Conservation (phyloP, 2,113 vertebrate genomes). For the Mola mola region DNA sequence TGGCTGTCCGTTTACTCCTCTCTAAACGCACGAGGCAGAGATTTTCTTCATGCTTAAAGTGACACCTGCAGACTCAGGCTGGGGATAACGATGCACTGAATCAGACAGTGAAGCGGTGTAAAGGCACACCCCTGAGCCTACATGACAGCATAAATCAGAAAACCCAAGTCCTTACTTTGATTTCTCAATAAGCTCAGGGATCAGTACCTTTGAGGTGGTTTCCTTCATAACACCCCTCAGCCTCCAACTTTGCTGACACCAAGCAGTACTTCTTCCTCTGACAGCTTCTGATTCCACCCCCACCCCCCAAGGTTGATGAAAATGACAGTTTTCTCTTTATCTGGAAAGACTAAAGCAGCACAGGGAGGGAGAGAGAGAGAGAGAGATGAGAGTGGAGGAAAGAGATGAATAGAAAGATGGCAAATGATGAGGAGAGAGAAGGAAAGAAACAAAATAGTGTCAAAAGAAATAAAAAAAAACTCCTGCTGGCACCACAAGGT, state of each 20-base stretch:
- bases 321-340: slow-evolving; percentile 25
- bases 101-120: slow-evolving; percentile 28
- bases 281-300: slow-evolving; percentile 54
- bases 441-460: slow-evolving; percentile 20
- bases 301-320: slow-evolving; percentile 31
- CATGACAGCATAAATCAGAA: slow-evolving; percentile 53
- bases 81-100: slow-evolving; percentile 47
- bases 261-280: slow-evolving; percentile 29
- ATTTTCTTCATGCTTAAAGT: slow-evolving; percentile 49
- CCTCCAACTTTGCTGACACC: slow-evolving; percentile 20
- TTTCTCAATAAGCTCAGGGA: slow-evolving; percentile 49
- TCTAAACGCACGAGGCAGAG: slow-evolving; percentile 8
- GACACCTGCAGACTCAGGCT: slow-evolving; percentile 58
- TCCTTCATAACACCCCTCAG: slow-evolving; percentile 11
- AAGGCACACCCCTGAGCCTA: slow-evolving; percentile 20
- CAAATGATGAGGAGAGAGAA: slow-evolving; percentile 4
- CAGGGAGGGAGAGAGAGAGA: not conserved
- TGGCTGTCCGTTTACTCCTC: slow-evolving; percentile 20
- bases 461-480: slow-evolving; percentile 45
- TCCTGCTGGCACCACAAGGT: slow-evolving; percentile 26
- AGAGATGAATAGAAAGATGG: not conserved
- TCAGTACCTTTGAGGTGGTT: slow-evolving; percentile 56
- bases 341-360: not conserved
- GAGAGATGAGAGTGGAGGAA: not conserved
- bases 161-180: slow-evolving; percentile 56